Evolutionary conservation across 2,888 invertebrate species (phyloP), one percentile per base, ranked within the genome.

Genomic region (Poecilobothrus nobilitatus): DNA sequence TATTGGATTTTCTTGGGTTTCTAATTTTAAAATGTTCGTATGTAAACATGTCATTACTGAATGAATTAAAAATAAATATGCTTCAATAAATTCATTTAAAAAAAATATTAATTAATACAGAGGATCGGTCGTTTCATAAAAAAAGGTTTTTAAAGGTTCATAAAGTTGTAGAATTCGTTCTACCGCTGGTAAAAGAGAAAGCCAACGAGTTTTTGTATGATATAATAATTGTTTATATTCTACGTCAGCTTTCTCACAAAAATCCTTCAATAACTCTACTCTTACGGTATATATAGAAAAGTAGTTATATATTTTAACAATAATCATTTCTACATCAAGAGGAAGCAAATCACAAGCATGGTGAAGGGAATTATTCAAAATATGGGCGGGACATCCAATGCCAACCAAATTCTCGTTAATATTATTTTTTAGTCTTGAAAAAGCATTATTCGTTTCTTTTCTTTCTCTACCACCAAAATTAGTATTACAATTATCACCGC

Each of bases 231-330:
- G 37, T 12, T 66, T 63, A 22, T 70, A 68, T 61, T 66, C 64
- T 18, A 63, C 34, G 7, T 63, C 67, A 65, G 63, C 64, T 44
- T 33, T 34, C 10, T 20, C 66, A 53, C 69, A 69, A 63, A 69
- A 69, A n/a, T 64, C 66, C 62, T 70, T 70, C 37, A 67, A 63
- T 62, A n/a, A 62, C 62, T 65, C 73, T 68, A 76, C 73, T 61
- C 73, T 69, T 65, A 74, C 73, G 34, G 73, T 74, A 70, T 72
- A 74, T 34, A 73, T 71, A 73, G 69, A 71, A 66, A 74, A 75
- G 73, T 74, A 73, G 69, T 72, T 72, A 73, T 74, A 73, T 53
- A 44, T 53, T 27, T 66, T 69, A 9, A 65, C 33, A 62, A 63
- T n/a, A 5, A 70, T 67, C 6, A 34, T 44, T 68, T 70, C 68